Percentiles rank a stretch among this genome's conserved stretches.
These are phyloP conservation scores for Drosophila lacicola DNA, from an alignment of 2,888 invertebrate genomes.

Conservation along the genomic window DNA sequence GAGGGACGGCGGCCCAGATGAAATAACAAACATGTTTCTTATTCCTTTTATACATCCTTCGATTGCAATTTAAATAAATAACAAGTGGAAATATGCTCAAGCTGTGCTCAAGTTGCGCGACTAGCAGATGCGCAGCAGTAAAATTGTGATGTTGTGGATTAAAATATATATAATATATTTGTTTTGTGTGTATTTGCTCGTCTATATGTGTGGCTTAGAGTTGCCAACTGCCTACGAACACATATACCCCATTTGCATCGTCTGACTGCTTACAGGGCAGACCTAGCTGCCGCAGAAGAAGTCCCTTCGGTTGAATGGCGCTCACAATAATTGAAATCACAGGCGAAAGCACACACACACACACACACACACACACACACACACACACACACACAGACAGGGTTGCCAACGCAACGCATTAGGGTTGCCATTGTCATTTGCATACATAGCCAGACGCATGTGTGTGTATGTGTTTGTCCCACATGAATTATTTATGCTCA, in stretches of 20 bases:
- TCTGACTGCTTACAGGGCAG: not conserved
- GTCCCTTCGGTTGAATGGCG: constrained; percentile 4
- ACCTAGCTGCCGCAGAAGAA: not conserved
- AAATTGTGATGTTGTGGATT: not conserved
- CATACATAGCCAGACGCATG: constrained; percentile 37
- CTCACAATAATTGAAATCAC: constrained; percentile 73
- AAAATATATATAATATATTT: too few relatives aligned
- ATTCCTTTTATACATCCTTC: constrained; percentile 39
- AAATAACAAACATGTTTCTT: constrained; percentile 35
- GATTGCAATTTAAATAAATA: constrained; percentile 77
- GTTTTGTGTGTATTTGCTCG: too few relatives aligned
- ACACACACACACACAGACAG: constrained; percentile 11
- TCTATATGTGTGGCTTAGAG: not conserved
- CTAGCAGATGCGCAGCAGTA: not conserved
- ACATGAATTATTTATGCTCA: constrained; percentile 76
- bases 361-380: too few relatives aligned
- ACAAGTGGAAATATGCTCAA: constrained; percentile 9
- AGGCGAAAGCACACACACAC: constrained; percentile 17
- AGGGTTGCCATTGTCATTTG: constrained; percentile 71
- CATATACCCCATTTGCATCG: not conserved
- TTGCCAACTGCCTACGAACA: not conserved
- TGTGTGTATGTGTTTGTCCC: constrained; percentile 22
- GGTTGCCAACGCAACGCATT: constrained; percentile 53
- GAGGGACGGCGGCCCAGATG: constrained; percentile 17
- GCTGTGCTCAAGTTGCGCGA: not conserved